These are phyloP conservation scores for Bombus haemorrhoidalis DNA, from an alignment of 1,140 invertebrate species.

Conservation along the genomic window DNA sequence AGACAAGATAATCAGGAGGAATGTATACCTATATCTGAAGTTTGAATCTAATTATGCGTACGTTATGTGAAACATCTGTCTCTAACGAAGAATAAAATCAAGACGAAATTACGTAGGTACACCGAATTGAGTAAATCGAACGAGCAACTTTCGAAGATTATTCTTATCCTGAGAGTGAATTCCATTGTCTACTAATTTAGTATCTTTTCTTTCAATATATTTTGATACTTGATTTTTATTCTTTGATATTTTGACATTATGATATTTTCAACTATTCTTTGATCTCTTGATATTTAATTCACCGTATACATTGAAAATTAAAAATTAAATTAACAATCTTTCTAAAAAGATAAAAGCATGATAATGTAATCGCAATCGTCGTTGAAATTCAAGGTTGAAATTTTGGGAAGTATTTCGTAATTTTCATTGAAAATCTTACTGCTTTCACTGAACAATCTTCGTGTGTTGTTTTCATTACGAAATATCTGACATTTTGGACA, in stretches of 20 bases:
- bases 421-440: too few species aligned
- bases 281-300: too few species aligned
- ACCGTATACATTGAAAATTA: too few species aligned
- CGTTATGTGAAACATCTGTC: constrained; percentile 3
- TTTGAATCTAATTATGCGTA: constrained; percentile 11
- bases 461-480: too few species aligned
- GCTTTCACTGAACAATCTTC: too few species aligned
- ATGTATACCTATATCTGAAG: background rate
- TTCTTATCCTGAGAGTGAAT: background rate
- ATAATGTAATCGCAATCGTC: too few species aligned
- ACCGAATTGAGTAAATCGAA: constrained; percentile 13
- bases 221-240: background rate
- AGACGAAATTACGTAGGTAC: background rate
- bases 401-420: too few species aligned
- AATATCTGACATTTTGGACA: too few species aligned
- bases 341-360: too few species aligned
- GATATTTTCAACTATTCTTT: background rate
- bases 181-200: background rate
- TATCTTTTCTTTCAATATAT: background rate
- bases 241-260: background rate
- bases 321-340: too few species aligned
- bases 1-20: constrained; percentile 4
- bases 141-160: background rate
- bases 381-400: too few species aligned
- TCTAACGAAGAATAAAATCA: constrained; percentile 22